These are phyloP conservation scores for Zootoca vivipara DNA, from an alignment of 2,113 vertebrate species.

Conservation along the genomic window DNA sequence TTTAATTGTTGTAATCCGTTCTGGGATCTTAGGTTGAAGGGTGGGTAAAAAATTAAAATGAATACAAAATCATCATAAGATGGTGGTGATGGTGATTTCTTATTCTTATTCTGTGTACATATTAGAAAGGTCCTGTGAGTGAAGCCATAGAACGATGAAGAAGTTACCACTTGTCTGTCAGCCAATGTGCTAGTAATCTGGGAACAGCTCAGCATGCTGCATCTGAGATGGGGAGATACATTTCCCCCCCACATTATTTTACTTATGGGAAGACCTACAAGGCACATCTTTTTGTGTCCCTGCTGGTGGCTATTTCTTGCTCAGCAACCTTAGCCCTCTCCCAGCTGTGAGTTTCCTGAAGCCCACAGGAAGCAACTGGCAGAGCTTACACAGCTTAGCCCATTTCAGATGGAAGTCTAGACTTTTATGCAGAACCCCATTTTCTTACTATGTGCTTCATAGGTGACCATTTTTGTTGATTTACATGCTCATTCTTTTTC, in stretches of 20 bases:
- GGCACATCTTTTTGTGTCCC: background rate
- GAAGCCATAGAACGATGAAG: background rate
- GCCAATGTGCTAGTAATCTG: too few relatives aligned
- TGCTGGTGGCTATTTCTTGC: background rate
- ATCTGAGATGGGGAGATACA: too few relatives aligned
- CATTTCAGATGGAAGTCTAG: background rate
- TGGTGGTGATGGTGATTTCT: too few relatives aligned
- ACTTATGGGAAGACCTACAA: too few relatives aligned
- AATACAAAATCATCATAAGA: too few relatives aligned
- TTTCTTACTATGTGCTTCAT: background rate
- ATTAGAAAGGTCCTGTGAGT: background rate
- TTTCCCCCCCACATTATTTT: background rate
- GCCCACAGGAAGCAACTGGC: background rate
- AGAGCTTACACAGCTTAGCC: background rate
- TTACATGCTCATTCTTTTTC: slow-evolving; percentile 31
- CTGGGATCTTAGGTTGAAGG: too few relatives aligned
- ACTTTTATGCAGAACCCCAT: background rate
- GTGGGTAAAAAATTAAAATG: too few relatives aligned
- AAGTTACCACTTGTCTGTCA: background rate
- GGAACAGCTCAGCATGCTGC: too few relatives aligned
- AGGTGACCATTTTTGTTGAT: background rate
- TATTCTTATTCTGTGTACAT: background rate
- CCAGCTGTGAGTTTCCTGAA: background rate
- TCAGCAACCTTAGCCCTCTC: background rate
- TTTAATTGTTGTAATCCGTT: too few relatives aligned